phyloP scores from a whole-genome alignment of 1,140 invertebrate species.

The Geopemphigus sp. region DNA sequence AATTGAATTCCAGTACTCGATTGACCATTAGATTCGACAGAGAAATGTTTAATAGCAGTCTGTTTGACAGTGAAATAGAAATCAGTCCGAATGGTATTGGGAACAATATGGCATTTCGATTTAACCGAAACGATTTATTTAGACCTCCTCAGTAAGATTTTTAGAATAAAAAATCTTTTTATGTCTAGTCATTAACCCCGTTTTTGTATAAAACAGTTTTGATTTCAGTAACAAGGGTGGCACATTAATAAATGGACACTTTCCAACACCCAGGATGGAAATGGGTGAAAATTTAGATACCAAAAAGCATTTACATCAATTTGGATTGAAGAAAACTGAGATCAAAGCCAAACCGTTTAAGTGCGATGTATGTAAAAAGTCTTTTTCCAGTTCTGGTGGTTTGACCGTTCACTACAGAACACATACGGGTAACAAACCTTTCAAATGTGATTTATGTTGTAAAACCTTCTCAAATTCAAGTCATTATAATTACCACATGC shows the following conservation, averaged over 20 bases:
- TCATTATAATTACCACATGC: slow-evolving; percentile 48
- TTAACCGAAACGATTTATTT: slow-evolving; percentile 39
- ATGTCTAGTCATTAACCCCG: neutral
- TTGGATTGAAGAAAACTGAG: slow-evolving; percentile 26
- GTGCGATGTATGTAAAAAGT: slow-evolving; percentile 48
- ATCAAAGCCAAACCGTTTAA: slow-evolving; percentile 44
- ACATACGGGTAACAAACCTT: slow-evolving; percentile 71
- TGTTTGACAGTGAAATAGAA: slow-evolving; percentile 43
- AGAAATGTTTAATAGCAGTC: slow-evolving; percentile 32
- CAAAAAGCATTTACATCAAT: slow-evolving; percentile 13
- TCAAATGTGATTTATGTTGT: slow-evolving; percentile 57
- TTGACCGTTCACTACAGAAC: slow-evolving; percentile 61
- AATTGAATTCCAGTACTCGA: slow-evolving; percentile 27
- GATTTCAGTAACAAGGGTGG: slow-evolving; percentile 20
- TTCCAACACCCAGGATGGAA: slow-evolving; percentile 12
- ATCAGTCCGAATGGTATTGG: neutral
- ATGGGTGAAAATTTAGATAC: neutral
- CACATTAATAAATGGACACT: slow-evolving; percentile 27
- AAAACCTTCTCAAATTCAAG: slow-evolving; percentile 50
- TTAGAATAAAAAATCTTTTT: neutral
- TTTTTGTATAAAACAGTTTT: slow-evolving; percentile 6
- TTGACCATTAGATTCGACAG: slow-evolving; percentile 36
- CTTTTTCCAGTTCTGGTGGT: slow-evolving; percentile 38
- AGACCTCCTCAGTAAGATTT: slow-evolving; percentile 33
- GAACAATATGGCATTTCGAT: slow-evolving; percentile 33